Evolutionary conservation across 2,113 vertebrate species (phyloP).

Genomic region (Catagonus wagneri): DNA sequence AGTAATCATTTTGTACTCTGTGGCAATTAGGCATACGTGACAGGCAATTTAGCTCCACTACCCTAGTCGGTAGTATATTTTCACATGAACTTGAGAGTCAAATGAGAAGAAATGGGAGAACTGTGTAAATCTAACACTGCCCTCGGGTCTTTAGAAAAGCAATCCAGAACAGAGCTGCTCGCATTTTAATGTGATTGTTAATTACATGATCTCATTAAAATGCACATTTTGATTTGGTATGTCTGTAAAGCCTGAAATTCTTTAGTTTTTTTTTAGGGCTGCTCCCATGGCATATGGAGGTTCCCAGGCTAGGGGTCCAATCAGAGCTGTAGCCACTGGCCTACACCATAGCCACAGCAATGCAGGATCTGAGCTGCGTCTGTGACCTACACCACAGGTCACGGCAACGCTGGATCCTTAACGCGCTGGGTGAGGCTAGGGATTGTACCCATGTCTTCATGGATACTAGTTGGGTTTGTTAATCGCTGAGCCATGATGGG

Average conservation of each 20-base stretch:
- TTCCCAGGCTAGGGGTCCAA: too few relatives aligned
- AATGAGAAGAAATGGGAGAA: not conserved
- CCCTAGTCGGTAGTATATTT: not conserved
- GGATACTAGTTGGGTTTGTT: too few relatives aligned
- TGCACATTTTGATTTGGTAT: not conserved
- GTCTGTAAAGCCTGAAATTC: not conserved
- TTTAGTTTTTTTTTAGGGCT: not conserved
- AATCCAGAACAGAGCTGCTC: not conserved
- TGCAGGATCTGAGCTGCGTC: too few relatives aligned
- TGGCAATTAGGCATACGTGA: not conserved
- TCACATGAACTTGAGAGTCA: not conserved
- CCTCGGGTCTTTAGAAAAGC: not conserved
- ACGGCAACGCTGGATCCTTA: too few relatives aligned
- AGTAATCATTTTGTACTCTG: not conserved
- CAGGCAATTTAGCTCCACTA: not conserved
- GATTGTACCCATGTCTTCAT: too few relatives aligned
- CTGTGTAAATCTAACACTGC: not conserved
- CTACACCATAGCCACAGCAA: too few relatives aligned
- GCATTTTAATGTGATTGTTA: not conserved
- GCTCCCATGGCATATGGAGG: too few relatives aligned
- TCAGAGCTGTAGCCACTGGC: too few relatives aligned
- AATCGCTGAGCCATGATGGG: too few relatives aligned
- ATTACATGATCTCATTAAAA: not conserved
- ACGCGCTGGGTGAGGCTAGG: too few relatives aligned
- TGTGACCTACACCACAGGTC: too few relatives aligned